phyloP scores from a whole-genome alignment of 1,140 invertebrate species.

The Himalopsyche phryganea region DNA sequence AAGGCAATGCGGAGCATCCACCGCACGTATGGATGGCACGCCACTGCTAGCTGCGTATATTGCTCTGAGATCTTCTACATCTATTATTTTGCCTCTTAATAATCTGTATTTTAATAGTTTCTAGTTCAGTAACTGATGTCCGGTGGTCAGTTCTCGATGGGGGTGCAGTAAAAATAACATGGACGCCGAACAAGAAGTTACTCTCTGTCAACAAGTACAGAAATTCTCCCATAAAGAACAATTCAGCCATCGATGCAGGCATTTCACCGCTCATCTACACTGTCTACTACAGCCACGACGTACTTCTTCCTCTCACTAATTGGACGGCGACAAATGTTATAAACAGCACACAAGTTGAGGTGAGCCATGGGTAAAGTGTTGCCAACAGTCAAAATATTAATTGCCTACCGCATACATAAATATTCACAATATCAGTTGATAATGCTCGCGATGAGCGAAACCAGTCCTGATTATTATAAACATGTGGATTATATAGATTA shows the following conservation, averaged over 20 bases:
- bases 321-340: conserved; percentile 39
- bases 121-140: conserved; percentile 23
- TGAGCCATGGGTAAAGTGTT: conserved; percentile 31
- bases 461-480: too few relatives aligned
- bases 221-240: neutral
- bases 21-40: too few relatives aligned
- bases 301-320: conserved; percentile 37
- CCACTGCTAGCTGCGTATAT: too few relatives aligned
- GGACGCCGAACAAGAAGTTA: conserved; percentile 8
- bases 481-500: too few relatives aligned
- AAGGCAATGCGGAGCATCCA: too few relatives aligned
- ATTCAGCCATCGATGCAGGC: neutral
- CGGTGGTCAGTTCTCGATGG: conserved; percentile 24
- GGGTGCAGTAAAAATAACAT: conserved; percentile 23
- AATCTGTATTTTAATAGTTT: too few relatives aligned
- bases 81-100: too few relatives aligned
- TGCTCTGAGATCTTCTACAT: too few relatives aligned
- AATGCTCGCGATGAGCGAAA: too few relatives aligned
- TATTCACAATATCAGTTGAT: too few relatives aligned
- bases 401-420: too few relatives aligned
- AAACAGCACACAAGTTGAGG: conserved; percentile 36
- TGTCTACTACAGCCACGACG: conserved; percentile 39
- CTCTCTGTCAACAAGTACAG: neutral
- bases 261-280: conserved; percentile 35
- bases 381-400: conserved; percentile 7